Evolutionary conservation across 92 coral and sea anemone species (phyloP).

Genomic region (Meandrina meandrites): DNA sequence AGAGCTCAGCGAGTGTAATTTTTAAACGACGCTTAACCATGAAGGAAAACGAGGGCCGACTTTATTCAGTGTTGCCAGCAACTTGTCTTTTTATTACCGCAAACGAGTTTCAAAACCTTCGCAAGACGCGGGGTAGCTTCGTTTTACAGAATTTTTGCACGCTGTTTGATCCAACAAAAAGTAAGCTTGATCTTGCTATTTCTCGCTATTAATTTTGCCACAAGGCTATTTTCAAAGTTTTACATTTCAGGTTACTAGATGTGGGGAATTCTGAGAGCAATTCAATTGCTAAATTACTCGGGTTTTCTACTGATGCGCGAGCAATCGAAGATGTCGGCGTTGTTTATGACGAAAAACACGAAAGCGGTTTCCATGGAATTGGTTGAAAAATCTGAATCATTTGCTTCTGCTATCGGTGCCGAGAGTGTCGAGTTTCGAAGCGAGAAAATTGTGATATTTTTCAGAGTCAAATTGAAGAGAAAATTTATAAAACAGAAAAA

Average conservation of each 20-base stretch:
- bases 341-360: constrained; percentile 27
- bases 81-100: not conserved
- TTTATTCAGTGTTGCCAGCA: not conserved
- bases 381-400: not conserved
- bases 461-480: not conserved
- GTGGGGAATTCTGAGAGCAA: too few relatives aligned
- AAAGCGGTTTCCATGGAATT: constrained; percentile 23
- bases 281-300: not conserved
- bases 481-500: not conserved
- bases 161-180: not conserved
- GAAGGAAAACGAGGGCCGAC: not conserved
- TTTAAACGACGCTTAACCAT: not conserved
- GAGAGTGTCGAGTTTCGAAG: constrained; percentile 4
- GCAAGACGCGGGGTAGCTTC: too few relatives aligned
- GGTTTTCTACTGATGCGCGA: constrained; percentile 2
- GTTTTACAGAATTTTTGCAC: not conserved
- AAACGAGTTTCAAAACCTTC: too few relatives aligned
- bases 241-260: not conserved
- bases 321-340: constrained; percentile 6
- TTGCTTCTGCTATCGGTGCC: constrained; percentile 36
- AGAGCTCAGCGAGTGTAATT: not conserved
- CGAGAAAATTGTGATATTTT: not conserved
- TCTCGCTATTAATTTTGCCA: not conserved
- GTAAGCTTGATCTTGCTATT: not conserved
- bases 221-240: not conserved